Base-by-base conservation (phyloP, 2,888 invertebrate species). In the Mesorhabditis belari region DNA sequence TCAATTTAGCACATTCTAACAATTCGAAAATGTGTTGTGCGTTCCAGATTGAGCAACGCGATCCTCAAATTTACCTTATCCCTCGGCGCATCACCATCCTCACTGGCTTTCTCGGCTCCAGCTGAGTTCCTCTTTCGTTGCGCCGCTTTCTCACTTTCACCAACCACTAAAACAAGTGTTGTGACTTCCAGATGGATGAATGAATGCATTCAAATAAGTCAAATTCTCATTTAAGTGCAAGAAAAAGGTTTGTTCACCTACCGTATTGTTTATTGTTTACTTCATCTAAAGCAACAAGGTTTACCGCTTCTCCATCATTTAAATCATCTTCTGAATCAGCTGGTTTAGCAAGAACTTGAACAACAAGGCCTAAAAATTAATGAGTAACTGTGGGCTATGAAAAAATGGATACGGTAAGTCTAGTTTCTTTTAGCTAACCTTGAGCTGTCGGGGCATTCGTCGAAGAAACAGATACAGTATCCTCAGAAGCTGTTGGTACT, bases 201-300 rank as follows among this genome's bases (percentile, higher is more conserved):
- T 17, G 44, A 35, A n/a, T 17, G 52, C 19, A 51, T 19, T 17
- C n/a, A 23, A 17, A 35, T n/a, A 9, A n/a, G 44, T 9, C n/a
- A n/a, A n/a, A n/a, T n/a, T n/a, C n/a, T n/a, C n/a, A n/a, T n/a
- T n/a, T 57, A 24, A 9, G 35, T 28, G 3, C 17, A 29, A 35
- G 12, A 23, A 25, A 27, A 62, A 60, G n/a, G n/a, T n/a, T n/a
- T n/a, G n/a, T n/a, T 55, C 28, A 58, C 73, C 64, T 9, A 74
- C 70, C 49, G 56, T 58, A 62, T 54, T 67, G 65, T 28, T 71
- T 66, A 6, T 66, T 60, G 23, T 68, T 65, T 21, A 79, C 67
- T 57, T 79, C 78, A 53, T 71, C 75, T 49, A 79, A 61, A 3
- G 76, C 78, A 17, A 79, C 79, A 29, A 79, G 61, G 62, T 79